Evolutionary conservation across 1,140 invertebrate genomes (phyloP).

Genomic region (Philaenus spumarius): DNA sequence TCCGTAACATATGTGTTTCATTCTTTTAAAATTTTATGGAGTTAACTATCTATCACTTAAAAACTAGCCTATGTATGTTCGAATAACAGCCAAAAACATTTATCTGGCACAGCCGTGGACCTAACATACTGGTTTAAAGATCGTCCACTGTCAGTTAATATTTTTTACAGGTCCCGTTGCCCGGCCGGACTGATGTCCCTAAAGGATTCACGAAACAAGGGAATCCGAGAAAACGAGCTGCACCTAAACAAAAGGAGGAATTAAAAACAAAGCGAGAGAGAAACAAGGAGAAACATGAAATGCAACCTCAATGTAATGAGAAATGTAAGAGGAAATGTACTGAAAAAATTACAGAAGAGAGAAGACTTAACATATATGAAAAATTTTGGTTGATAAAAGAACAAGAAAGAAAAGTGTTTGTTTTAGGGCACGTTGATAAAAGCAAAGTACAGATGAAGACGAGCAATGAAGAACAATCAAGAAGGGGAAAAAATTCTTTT

Average conservation of each 20-base stretch:
- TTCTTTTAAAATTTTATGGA: neutral
- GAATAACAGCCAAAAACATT: neutral
- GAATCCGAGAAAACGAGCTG: slow-evolving; percentile 4
- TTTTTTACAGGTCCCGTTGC: neutral
- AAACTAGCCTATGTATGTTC: neutral
- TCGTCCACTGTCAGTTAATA: neutral
- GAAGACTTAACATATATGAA: slow-evolving; percentile 1
- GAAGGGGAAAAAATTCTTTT: slow-evolving; percentile 7
- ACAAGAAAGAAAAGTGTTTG: neutral
- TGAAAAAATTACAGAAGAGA: slow-evolving; percentile 7
- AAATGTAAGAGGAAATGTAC: slow-evolving; percentile 8
- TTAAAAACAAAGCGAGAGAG: slow-evolving; percentile 6
- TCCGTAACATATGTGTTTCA: too few species aligned
- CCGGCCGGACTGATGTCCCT: neutral
- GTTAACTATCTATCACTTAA: too few species aligned
- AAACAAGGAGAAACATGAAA: slow-evolving; percentile 9
- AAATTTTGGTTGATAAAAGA: neutral
- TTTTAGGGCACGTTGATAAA: neutral
- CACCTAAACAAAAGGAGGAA: slow-evolving; percentile 4
- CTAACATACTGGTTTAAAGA: neutral
- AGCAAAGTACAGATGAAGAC: neutral
- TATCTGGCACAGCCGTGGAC: neutral
- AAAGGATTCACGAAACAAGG: slow-evolving; percentile 9
- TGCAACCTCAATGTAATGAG: neutral
- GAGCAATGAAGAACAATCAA: neutral